Base-by-base conservation (phyloP, 1,140 invertebrate genomes). In the Vollenhovia emeryi region DNA sequence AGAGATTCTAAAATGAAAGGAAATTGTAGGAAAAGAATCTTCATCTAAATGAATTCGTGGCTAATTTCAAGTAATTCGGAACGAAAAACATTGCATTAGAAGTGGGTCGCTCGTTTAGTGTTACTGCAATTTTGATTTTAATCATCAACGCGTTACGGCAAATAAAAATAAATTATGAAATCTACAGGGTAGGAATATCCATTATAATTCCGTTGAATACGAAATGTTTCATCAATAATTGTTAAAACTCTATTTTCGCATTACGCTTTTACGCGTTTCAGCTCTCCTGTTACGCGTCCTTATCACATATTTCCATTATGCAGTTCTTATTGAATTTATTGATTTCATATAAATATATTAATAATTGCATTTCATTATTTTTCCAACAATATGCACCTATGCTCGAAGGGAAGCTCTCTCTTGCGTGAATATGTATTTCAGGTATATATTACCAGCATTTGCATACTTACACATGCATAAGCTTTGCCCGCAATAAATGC, bases 401-500 rank as follows among this genome's bases (percentile, higher is more conserved):
- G n/a, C 4, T 5, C n/a, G 33, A 27, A 33, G 18, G 9, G 40
- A 57, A 40, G 11, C 30, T 74, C 21, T 57, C 5, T 30, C 21
- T 52, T 27, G 40, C 27, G 7, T 43, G 24, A 62, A 62, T 43
- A 27, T 13, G 30, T 45, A 30, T 8, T 62, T 76, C 6, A 40
- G 30, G 9, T 59, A 24, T 74, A 11, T 59, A 40, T 60, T 24
- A 62, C 15, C 15, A 21, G 0, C 3, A 45, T 62, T 75, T 59
- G n/a, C 9, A 55, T 55, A 55, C n/a, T n/a, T 50, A 15, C n/a
- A 62, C 6, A 76, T n/a, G 36, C 18, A 43, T 43, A 43, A 43
- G 24, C 30, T 66, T 78, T 64, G 64, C 0, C n/a, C 11, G 21
- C 15, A 36, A 66, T 79, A 27, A 79, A 79, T 66, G 43, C 30